Conservation (phyloP, 2,888 invertebrate genomes). For the Schizotus pectinicornis region DNA sequence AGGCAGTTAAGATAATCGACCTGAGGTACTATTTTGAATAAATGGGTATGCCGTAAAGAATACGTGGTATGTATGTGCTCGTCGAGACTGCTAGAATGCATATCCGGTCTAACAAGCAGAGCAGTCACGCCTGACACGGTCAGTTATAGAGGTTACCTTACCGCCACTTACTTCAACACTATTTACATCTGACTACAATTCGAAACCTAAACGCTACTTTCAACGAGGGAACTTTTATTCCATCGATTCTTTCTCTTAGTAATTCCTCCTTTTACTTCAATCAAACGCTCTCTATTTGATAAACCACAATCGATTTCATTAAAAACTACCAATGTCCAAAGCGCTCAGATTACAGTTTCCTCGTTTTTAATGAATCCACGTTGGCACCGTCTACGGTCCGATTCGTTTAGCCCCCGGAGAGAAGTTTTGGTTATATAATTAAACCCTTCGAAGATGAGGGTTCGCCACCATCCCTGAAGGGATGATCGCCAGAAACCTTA, state of each 20-base stretch:
- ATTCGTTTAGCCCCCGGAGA: too few relatives aligned
- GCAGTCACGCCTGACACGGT: constrained; percentile 55
- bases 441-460: too few relatives aligned
- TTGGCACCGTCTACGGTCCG: too few relatives aligned
- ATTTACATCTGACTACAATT: constrained; percentile 28
- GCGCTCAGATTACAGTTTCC: constrained; percentile 17
- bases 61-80: constrained; percentile 26
- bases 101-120: constrained; percentile 53
- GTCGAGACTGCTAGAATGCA: constrained; percentile 46
- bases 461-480: too few relatives aligned
- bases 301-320: constrained; percentile 18
- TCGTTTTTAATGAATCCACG: neutral
- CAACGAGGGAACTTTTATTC: constrained; percentile 25
- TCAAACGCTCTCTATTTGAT: constrained; percentile 27
- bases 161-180: constrained; percentile 33
- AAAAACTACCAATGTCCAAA: constrained; percentile 19
- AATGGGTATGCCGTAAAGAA: constrained; percentile 21
- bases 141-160: constrained; percentile 53
- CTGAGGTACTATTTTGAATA: constrained; percentile 20
- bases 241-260: constrained; percentile 16
- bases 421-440: too few relatives aligned
- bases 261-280: constrained; percentile 31
- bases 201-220: constrained; percentile 20
- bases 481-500: too few relatives aligned
- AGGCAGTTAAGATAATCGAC: constrained; percentile 29